Conservation (phyloP, 2,797 vertebrate genomes). For the Xyrichtys novacula region DNA sequence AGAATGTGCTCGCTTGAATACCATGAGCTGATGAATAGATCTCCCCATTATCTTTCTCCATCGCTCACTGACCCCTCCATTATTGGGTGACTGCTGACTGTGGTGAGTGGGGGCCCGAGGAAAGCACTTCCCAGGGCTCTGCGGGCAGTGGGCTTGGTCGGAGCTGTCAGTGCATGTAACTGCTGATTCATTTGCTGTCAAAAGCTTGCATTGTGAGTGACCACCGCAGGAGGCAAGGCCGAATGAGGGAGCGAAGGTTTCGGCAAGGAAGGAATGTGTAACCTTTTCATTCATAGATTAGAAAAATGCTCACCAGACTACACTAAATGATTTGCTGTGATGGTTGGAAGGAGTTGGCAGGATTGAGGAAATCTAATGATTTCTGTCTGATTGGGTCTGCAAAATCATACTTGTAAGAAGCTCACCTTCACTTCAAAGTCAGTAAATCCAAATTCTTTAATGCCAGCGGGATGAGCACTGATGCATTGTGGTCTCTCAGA, state of each 20-base stretch:
- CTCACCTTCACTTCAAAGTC: conserved; percentile 76
- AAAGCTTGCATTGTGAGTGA: conserved; percentile 82
- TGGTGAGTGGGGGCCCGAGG: conserved; percentile 74
- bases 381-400: not conserved
- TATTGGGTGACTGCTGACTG: conserved; percentile 83
- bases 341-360: not conserved
- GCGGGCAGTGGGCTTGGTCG: conserved; percentile 68
- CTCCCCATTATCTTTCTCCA: conserved; percentile 80
- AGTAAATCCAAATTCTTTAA: conserved; percentile 58
- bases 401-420: not conserved
- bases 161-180: conserved; percentile 86
- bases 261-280: conserved; percentile 73
- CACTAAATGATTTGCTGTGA: conserved; percentile 11
- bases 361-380: not conserved
- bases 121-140: conserved; percentile 79
- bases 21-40: conserved; percentile 76
- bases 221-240: conserved; percentile 72
- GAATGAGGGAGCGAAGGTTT: conserved; percentile 58
- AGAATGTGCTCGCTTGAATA: conserved; percentile 74
- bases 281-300: conserved; percentile 63
- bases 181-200: conserved; percentile 87
- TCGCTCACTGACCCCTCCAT: conserved; percentile 83
- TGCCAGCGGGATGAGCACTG: conserved; percentile 48
- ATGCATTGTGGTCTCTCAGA: conserved; percentile 53
- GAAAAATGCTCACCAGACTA: conserved; percentile 1